phyloP scores from a whole-genome alignment of 2,797 vertebrate genomes.

The Liasis olivaceus region DNA sequence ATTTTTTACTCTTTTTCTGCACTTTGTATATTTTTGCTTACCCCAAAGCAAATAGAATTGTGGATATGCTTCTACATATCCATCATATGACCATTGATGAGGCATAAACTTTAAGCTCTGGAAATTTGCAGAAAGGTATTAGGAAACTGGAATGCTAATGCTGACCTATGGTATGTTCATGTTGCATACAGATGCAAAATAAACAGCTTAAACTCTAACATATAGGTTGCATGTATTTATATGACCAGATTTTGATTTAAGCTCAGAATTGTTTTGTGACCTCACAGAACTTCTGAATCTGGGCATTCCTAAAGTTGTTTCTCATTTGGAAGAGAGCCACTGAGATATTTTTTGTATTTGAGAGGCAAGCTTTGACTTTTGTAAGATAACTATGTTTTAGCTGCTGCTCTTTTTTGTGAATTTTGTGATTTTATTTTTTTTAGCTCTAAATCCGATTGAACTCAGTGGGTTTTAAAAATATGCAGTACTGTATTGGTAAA shows the following conservation, averaged over 20 bases:
- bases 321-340: neutral
- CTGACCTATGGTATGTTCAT: neutral
- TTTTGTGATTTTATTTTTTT: neutral
- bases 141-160: neutral
- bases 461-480: neutral
- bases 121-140: neutral
- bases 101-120: neutral
- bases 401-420: neutral
- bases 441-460: neutral
- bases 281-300: neutral
- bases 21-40: neutral
- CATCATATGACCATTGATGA: neutral
- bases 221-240: neutral
- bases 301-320: neutral
- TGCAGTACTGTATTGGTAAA: neutral
- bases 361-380: slow-evolving; percentile 2
- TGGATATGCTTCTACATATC: neutral
- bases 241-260: neutral
- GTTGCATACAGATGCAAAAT: neutral
- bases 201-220: neutral
- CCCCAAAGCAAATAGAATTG: neutral
- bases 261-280: neutral
- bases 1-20: neutral
- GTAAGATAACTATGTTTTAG: neutral
- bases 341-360: neutral